A percentile compares a stretch with the other conserved stretches of the same genome.
Evolutionary conservation across 1,140 invertebrate species (phyloP).

Genomic region (Drosophila seguyi): DNA sequence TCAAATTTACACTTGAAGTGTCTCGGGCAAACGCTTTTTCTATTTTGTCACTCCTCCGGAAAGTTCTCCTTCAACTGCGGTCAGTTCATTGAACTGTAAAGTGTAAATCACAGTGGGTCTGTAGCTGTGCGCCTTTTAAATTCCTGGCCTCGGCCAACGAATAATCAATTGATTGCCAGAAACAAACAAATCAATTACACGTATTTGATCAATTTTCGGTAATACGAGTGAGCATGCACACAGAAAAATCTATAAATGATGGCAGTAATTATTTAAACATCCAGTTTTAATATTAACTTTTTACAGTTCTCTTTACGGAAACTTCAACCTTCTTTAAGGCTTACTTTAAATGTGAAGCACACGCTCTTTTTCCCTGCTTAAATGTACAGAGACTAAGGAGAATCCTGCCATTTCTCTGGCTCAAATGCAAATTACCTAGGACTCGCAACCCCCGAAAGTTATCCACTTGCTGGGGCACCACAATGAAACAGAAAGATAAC

Average conservation of each 20-base stretch:
- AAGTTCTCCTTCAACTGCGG: slow-evolving; percentile 6
- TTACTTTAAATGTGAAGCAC: background rate
- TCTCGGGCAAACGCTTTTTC: slow-evolving; percentile 55
- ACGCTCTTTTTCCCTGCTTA: background rate
- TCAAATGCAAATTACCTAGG: slow-evolving; percentile 37
- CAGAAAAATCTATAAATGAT: background rate
- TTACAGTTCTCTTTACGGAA: background rate
- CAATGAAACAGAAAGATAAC: slow-evolving; percentile 50
- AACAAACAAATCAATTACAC: slow-evolving; percentile 57
- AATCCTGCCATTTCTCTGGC: background rate
- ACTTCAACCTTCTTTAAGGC: background rate
- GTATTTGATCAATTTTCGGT: slow-evolving; percentile 28
- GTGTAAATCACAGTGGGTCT: slow-evolving; percentile 36
- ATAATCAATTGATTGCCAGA: slow-evolving; percentile 36
- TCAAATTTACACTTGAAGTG: slow-evolving; percentile 78
- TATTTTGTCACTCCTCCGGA: slow-evolving; percentile 15
- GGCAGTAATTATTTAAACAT: background rate
- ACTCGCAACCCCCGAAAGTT: slow-evolving; percentile 22
- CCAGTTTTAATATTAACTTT: background rate
- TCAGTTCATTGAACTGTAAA: slow-evolving; percentile 59
- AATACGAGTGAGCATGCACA: background rate
- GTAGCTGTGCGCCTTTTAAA: slow-evolving; percentile 17
- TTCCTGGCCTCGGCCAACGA: slow-evolving; percentile 2
- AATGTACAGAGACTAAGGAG: background rate
- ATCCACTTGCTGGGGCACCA: slow-evolving; percentile 30